Conservation (phyloP, 2,888 invertebrate species). For the Scaptodrosophila latifasciaeformis region DNA sequence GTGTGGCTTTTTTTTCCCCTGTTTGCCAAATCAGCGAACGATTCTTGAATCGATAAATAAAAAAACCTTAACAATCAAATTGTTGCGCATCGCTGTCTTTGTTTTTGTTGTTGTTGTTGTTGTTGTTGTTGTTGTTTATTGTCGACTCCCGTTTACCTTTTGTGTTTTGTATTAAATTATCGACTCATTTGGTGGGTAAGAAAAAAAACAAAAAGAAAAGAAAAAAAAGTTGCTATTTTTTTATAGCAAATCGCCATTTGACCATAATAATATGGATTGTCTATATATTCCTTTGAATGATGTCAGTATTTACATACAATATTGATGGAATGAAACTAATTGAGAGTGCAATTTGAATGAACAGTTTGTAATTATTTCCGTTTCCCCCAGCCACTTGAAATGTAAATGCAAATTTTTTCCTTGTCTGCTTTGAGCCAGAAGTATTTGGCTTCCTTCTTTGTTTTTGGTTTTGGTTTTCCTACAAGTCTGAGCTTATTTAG, state of each 20-base stretch:
- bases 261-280: no score
- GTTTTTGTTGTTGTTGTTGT: constrained; percentile 20
- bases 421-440: neutral
- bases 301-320: no score
- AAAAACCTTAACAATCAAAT: constrained; percentile 47
- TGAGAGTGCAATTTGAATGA: neutral
- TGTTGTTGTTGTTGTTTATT: constrained; percentile 5
- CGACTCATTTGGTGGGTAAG: neutral
- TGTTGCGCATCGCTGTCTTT: constrained; percentile 23
- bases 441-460: no score
- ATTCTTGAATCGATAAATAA: constrained; percentile 56
- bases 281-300: no score
- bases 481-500: no score
- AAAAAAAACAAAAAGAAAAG: no score
- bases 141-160: constrained; percentile 14
- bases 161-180: constrained; percentile 12
- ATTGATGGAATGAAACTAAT: no score
- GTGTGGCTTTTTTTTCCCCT: neutral
- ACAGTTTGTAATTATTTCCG: neutral
- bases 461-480: no score
- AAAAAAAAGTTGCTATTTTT: no score
- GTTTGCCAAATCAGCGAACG: constrained; percentile 45
- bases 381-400: no score
- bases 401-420: neutral
- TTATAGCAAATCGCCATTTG: no score